These are phyloP conservation scores for Sebastes alutus DNA, from an alignment of 2,797 vertebrate species.

Conservation along the genomic window DNA sequence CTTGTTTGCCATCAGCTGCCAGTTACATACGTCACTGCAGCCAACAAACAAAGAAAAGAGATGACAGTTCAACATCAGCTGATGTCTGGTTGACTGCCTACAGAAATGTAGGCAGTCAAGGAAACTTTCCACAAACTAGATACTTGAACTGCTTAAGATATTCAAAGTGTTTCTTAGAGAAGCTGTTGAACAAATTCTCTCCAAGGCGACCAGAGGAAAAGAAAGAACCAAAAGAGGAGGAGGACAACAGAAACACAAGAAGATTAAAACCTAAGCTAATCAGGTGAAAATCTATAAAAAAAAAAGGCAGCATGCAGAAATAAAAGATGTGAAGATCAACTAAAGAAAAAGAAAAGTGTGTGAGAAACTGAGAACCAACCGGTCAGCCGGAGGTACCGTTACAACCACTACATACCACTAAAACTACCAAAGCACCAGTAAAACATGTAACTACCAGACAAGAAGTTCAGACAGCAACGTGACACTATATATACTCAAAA, in stretches of 20 bases:
- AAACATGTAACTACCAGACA: not conserved
- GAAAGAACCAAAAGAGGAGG: not conserved
- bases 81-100: not conserved
- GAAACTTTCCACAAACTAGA: not conserved
- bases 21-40: not conserved
- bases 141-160: not conserved
- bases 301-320: not conserved
- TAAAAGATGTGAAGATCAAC: not conserved
- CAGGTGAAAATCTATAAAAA: not conserved
- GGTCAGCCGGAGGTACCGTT: not conserved
- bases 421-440: not conserved
- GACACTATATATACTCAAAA: not conserved
- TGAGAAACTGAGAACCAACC: not conserved
- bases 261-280: not conserved
- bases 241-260: not conserved
- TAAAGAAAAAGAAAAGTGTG: not conserved
- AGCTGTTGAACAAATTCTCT: not conserved
- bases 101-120: not conserved
- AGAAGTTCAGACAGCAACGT: not conserved
- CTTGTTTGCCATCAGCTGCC: not conserved
- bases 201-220: not conserved
- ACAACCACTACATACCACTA: not conserved
- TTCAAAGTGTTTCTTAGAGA: not conserved
- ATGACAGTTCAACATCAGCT: not conserved
- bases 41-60: not conserved